Evolutionary conservation across 2,888 invertebrate species (phyloP), one percentile per base, ranked within the genome.

Genomic region (Dolichopus griseipennis): DNA sequence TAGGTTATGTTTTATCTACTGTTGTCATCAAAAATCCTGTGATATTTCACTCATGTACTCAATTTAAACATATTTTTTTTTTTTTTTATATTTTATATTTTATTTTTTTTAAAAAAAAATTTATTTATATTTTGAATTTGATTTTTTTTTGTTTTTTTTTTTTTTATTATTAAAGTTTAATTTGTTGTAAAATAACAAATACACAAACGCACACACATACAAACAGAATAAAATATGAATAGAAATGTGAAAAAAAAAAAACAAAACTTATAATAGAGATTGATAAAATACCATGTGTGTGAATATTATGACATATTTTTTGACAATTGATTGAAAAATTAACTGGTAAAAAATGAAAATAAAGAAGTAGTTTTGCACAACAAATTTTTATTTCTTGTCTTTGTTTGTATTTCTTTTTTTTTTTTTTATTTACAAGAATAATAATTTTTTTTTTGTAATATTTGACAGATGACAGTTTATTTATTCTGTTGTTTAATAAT

Each of bases 261-360:
- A 41, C 3, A 41, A 52, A 52, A 18, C 18, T 15, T 52, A 52
- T 52, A 52, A 52, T 52, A 15, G 15, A 52, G 52, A 18, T 6
- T 52, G 15, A 18, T 27, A 27, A 27, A 27, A 27, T 27, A 27
- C 27, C 52, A 52, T 52, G 52, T 52, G 52, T 52, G 52, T 52
- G 52, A 52, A 52, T n/a, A 52, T 52, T 52, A 52, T 52, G 52
- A 52, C 52, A 52, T 52, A 52, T 52, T 18, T 27, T 15, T 52
- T 52, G 52, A 52, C 52, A 52, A 52, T 52, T 52, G 52, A 52
- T 52, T 52, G 52, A 52, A 52, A 52, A 52, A 52, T 52, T 52
- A 52, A 52, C 37, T 37, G 12, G 9, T 2, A 12, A 52, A 52
- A 52, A 52, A 52, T 27, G 5, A 27, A 27, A 27, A 27, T 18